These are phyloP conservation scores for Amphipoea lucens DNA, from an alignment of 2,888 invertebrate genomes.

Conservation along the genomic window DNA sequence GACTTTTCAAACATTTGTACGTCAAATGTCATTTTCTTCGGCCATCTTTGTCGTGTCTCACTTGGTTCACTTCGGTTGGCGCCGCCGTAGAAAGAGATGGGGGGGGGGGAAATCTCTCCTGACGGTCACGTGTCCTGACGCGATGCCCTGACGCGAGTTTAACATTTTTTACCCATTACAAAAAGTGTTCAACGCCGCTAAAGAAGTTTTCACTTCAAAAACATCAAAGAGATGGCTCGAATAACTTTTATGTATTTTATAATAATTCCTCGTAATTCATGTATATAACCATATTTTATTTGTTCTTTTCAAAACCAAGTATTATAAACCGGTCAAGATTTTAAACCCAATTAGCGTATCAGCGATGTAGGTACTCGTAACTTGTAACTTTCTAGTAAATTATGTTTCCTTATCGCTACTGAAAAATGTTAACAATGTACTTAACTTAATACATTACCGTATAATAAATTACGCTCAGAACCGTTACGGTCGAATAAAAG, in stretches of 20 bases:
- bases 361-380: neutral
- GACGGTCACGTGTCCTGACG: too few species aligned
- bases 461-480: neutral
- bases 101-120: too few species aligned
- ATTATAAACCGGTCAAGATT: neutral
- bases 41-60: too few species aligned
- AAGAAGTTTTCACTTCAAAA: too few species aligned
- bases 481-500: neutral
- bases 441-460: neutral
- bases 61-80: too few species aligned
- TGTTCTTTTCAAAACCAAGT: neutral
- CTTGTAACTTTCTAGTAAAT: neutral
- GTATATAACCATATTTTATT: neutral
- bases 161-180: too few species aligned
- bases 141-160: too few species aligned
- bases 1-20: too few species aligned
- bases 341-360: neutral
- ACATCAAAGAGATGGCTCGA: neutral
- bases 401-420: neutral
- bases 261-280: neutral
- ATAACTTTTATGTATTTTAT: neutral
- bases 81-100: too few species aligned
- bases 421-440: slow-evolving; percentile 2
- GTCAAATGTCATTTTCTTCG: too few species aligned
- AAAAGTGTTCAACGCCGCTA: too few species aligned